A percentile compares a stretch with the other conserved stretches of the same genome.
Evolutionary conservation across 2,113 vertebrate genomes (phyloP).

Genomic region (Thymallus thymallus): DNA sequence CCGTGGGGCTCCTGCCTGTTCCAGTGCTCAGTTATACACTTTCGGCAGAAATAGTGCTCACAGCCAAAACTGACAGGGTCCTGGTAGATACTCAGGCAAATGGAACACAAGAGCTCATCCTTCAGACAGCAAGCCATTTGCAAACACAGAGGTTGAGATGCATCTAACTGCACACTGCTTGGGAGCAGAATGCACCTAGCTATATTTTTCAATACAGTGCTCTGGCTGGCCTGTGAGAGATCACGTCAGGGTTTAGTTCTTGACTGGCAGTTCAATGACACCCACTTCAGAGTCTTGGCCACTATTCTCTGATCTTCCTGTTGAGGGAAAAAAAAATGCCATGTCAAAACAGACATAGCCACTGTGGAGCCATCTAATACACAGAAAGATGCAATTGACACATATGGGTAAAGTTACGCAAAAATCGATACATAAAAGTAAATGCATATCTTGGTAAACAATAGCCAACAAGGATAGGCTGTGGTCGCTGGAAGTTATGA

Average conservation of each 20-base stretch:
- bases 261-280: constrained; percentile 21
- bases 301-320: constrained; percentile 30
- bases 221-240: not conserved
- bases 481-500: too few species aligned
- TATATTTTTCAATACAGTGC: not conserved
- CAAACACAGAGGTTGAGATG: constrained; percentile 43
- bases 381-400: too few species aligned
- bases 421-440: too few species aligned
- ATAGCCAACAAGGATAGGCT: too few species aligned
- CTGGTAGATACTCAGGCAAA: constrained; percentile 98
- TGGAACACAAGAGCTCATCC: constrained; percentile 97
- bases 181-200: not conserved
- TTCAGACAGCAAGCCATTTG: constrained; percentile 95
- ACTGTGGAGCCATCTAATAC: too few species aligned
- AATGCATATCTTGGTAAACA: too few species aligned
- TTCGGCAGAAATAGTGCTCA: constrained; percentile 97
- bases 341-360: not conserved
- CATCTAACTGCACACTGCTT: constrained; percentile 52
- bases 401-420: too few species aligned
- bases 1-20: constrained; percentile 89
- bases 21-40: constrained; percentile 97
- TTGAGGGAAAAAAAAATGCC: constrained; percentile 18
- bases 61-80: constrained; percentile 96
- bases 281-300: constrained; percentile 17
- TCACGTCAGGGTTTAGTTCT: constrained; percentile 16